Base-by-base conservation (phyloP, 2,888 invertebrate species). In the Halictus quadricinctus region DNA sequence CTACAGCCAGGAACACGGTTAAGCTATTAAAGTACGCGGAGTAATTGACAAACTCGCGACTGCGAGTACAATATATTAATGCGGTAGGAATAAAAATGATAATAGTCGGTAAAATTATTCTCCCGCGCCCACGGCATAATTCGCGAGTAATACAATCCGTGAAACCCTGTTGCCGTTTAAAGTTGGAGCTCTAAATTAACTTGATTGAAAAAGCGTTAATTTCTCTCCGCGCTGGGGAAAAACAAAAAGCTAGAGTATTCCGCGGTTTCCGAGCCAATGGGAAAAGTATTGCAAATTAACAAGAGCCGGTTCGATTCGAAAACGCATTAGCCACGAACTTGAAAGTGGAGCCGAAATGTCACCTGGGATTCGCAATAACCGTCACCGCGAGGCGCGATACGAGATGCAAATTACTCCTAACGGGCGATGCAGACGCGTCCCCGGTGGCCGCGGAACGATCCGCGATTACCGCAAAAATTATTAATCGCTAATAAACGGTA, bases 381-480 rank as follows among this genome's bases (percentile, higher is more conserved):
- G 72, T 78, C 76, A 80, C 50, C 72, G 12, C 66, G 77, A 77
- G 74, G 66, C 41, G 60, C 84, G 78, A 87, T 80, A 80, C 80
- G 76, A 72, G 76, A 87, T 87, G 87, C 84, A 87, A 87, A 87
- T 87, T 87, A 79, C 82, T 76, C 78, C 36, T 81, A 82, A 73
- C 76, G 73, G 73, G 58, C 76, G 78, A 64, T 72, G 64, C 66
- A 21, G 54, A 72, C 64, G 72, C 75, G 64, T 82, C 81, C 79
- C 87, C 5, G 13, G 82, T 79, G 87, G 66, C 54, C 43, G 73
- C 54, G 2, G 58, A 41, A 48, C 60, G 76, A 73, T 76, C 50
- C 79, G 73, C 36, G 79, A 79, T 84, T 84, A 84, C 75, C 64
- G 70, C 70, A 64, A 76, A 76, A 85, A 77, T 50, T 48, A 76